phyloP scores from a whole-genome alignment of 2,888 invertebrate species.

The Agrochola macilenta region DNA sequence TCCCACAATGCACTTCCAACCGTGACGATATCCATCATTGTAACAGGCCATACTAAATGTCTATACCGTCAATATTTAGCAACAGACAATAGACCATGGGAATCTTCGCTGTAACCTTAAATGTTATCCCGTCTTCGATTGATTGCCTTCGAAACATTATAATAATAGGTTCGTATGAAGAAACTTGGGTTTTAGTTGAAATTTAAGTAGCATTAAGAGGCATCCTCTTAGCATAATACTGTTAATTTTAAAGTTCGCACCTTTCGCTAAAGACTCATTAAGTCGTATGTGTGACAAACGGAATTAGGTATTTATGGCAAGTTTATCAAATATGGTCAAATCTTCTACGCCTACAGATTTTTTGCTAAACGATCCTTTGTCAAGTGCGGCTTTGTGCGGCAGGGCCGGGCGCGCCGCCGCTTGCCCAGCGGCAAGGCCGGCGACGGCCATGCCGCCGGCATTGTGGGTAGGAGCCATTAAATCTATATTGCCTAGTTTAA shows the following conservation, averaged over 20 bases:
- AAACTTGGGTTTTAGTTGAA: constrained; percentile 51
- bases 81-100: constrained; percentile 58
- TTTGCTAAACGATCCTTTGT: background rate
- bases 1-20: background rate
- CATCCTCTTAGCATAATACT: constrained; percentile 18
- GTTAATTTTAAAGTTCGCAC: constrained; percentile 15
- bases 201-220: constrained; percentile 27
- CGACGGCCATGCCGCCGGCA: no score
- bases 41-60: constrained; percentile 29
- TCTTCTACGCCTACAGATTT: background rate
- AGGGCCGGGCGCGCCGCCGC: no score
- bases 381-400: no score
- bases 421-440: no score
- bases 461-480: no score
- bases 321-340: background rate
- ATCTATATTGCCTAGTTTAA: no score
- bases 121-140: constrained; percentile 59
- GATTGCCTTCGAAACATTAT: constrained; percentile 62
- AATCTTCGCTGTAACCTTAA: constrained; percentile 57
- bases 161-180: constrained; percentile 56
- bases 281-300: constrained; percentile 1
- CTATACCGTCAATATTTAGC: constrained; percentile 53
- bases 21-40: constrained; percentile 19
- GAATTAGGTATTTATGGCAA: background rate
- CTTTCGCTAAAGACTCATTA: constrained; percentile 22